A percentile compares a stretch with the other conserved stretches of the same genome.
phyloP scores from a whole-genome alignment of 35 echinoderm and acorn worm genomes.

The Antedon bifida region DNA sequence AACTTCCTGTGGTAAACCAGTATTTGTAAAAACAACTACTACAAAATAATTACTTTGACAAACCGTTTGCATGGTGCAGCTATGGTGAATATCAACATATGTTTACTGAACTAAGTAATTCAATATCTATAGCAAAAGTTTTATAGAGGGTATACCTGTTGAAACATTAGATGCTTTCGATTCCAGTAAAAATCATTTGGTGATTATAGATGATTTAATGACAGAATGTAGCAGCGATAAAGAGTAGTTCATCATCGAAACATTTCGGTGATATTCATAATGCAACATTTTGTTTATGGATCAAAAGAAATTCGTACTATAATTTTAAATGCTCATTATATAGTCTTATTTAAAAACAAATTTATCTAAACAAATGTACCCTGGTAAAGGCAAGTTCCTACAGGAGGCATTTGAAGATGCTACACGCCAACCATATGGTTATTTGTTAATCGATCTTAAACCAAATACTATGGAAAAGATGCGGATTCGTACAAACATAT shows the following conservation, averaged over 20 bases:
- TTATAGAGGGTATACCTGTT: neutral
- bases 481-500: neutral
- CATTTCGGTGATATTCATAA: neutral
- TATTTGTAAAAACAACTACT: neutral
- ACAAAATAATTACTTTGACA: neutral
- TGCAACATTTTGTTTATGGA: neutral
- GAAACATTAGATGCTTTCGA: neutral
- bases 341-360: conserved; percentile 26
- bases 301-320: conserved; percentile 20
- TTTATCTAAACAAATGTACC: conserved; percentile 19
- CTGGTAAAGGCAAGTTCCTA: conserved; percentile 11
- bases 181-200: neutral
- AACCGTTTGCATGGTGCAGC: neutral
- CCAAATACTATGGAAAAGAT: neutral
- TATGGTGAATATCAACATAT: neutral
- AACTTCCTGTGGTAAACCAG: neutral
- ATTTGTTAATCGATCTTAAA: conserved; percentile 23
- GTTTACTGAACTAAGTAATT: neutral
- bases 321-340: conserved; percentile 26
- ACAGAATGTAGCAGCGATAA: neutral
- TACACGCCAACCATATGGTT: neutral
- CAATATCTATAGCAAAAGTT: neutral
- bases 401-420: conserved; percentile 5
- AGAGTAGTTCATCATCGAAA: neutral
- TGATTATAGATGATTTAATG: neutral